These are phyloP conservation scores for Lates calcarifer DNA, from an alignment of 2,113 vertebrate species.

Conservation along the genomic window DNA sequence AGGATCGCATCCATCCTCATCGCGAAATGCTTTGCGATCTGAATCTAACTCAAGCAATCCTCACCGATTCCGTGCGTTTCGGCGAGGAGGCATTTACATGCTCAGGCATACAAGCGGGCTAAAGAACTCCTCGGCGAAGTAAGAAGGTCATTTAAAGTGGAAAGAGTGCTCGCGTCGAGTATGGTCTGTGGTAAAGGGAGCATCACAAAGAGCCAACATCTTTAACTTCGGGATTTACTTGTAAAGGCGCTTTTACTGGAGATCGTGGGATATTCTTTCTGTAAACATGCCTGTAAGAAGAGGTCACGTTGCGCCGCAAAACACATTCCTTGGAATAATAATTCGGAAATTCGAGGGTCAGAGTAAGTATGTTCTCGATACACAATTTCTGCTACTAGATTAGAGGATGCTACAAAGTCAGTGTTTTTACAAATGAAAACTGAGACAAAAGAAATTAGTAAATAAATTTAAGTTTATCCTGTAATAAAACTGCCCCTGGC, in stretches of 20 bases:
- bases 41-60: slow-evolving; percentile 76
- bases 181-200: slow-evolving; percentile 85
- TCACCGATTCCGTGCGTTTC: slow-evolving; percentile 76
- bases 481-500: too few species aligned
- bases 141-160: slow-evolving; percentile 76
- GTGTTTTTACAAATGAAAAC: neutral
- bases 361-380: slow-evolving; percentile 90
- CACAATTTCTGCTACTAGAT: neutral
- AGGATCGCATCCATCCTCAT: slow-evolving; percentile 85
- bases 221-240: slow-evolving; percentile 87
- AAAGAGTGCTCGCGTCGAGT: slow-evolving; percentile 74
- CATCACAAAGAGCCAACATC: slow-evolving; percentile 80
- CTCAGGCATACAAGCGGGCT: slow-evolving; percentile 70
- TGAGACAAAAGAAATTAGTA: neutral
- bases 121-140: slow-evolving; percentile 61
- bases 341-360: slow-evolving; percentile 99
- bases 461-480: neutral
- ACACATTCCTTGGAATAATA: slow-evolving; percentile 98
- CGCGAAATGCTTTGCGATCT: slow-evolving; percentile 88
- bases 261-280: slow-evolving; percentile 76
- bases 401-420: neutral
- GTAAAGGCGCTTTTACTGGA: slow-evolving; percentile 64
- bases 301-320: slow-evolving; percentile 99
- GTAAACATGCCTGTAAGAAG: slow-evolving; percentile 98
- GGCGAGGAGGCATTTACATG: slow-evolving; percentile 74